Evolutionary conservation across 2,888 invertebrate species (phyloP).

Genomic region (Galerucella calmariensis): DNA sequence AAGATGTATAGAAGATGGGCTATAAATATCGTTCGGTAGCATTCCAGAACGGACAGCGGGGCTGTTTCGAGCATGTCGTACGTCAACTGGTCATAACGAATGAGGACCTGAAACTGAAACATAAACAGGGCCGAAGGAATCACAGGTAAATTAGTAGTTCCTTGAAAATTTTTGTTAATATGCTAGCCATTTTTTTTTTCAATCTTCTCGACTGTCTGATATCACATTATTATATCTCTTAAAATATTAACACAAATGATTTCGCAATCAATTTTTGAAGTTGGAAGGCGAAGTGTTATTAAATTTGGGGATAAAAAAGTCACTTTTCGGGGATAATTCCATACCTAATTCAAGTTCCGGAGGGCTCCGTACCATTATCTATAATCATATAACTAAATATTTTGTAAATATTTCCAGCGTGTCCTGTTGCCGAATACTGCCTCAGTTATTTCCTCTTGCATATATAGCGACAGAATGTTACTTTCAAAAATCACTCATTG

Average conservation of each 20-base stretch:
- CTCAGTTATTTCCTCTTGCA: too few species aligned
- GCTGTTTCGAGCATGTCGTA: constrained; percentile 61
- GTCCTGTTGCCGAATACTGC: too few species aligned
- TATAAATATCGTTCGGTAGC: constrained; percentile 62
- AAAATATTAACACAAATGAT: background rate
- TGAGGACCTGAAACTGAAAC: constrained; percentile 53
- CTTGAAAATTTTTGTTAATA: constrained; percentile 33
- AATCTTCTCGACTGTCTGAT: background rate
- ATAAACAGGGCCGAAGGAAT: constrained; percentile 44
- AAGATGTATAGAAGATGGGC: constrained; percentile 59
- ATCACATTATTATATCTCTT: background rate
- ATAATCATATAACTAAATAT: too few species aligned
- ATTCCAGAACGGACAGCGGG: constrained; percentile 62
- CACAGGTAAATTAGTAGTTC: constrained; percentile 37
- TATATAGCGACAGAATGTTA: too few species aligned
- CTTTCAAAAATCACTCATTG: too few species aligned
- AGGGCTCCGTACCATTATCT: too few species aligned
- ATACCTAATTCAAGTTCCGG: too few species aligned
- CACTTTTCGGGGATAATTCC: too few species aligned
- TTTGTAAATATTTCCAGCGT: too few species aligned
- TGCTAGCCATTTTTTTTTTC: constrained; percentile 19
- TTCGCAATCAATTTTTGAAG: background rate
- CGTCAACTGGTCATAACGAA: constrained; percentile 60
- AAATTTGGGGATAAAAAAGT: too few species aligned
- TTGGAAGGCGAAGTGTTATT: background rate